Base-by-base conservation (phyloP, 1,140 invertebrate species). In the Calephelis virginiensis region DNA sequence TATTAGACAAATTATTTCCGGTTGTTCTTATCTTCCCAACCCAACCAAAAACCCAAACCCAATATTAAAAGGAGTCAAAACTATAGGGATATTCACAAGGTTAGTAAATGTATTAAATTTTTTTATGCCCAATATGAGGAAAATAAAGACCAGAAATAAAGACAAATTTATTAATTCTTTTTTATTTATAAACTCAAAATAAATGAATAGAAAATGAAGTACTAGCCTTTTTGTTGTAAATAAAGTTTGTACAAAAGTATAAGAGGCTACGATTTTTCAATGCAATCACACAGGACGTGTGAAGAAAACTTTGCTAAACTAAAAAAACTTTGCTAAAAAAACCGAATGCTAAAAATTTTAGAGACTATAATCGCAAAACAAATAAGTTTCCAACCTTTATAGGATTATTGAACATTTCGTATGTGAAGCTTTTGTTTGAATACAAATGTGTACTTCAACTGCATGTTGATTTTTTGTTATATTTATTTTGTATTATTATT, bases 401-500 rank as follows among this genome's bases (percentile, higher is more conserved):
- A 56, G 53, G 28, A 56, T 12, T 56, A 56, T 56, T 56, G 53
- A 56, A 56, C 53, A 56, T 56, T 56, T 56, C 53, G 53, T 6
- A 56, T 56, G 53, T 12, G 53, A 56, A 37, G 53, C 53, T 56
- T 56, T 56, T 37, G 17, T 56, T 56, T 56, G 17, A 56, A 56
- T 56, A 28, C 49, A 53, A 53, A 53, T 37, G 11, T 56, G 53
- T 56, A 56, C 17, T 56, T 46, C 40, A 17, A 62, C 13, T 43
- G 40, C 13, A 62, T 62, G n/a, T n/a, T n/a, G n/a, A n/a, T n/a
- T n/a, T n/a, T 45, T 46, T 62, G 47, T 46, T 62, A 45, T 46
- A 62, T 62, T 62, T 43, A 8, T 62, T 62, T 28, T 62, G 8
- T 62, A 47, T 62, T n/a, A n/a, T n/a, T n/a, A 13, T 11, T n/a